Evolutionary conservation across 2,888 invertebrate species (phyloP), one percentile per base, ranked within the genome.

Genomic region (Nomada ruficornis): DNA sequence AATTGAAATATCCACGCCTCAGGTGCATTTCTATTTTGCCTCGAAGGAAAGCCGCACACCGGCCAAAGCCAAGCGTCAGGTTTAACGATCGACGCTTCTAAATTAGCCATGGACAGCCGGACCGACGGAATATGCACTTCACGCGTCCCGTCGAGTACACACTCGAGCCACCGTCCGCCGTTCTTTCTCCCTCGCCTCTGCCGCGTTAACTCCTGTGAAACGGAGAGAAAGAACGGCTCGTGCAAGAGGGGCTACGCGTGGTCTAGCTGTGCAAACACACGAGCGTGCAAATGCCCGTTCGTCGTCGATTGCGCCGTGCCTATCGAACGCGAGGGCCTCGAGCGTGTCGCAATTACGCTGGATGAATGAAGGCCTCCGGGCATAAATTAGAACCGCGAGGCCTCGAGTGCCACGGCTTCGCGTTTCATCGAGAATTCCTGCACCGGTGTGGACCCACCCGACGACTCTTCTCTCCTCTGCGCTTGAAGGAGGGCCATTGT

Each of bases 241-340:
- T 50, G 55, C 68, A 67, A 64, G 70, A 70, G 64, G 59, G 82
- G 85, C 36, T 0, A 62, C 54, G 59, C 91, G 90, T 90, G 86
- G 90, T 80, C 91, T 91, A 93, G 90, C 91, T 91, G 91, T 86
- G 89, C 89, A 90, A 93, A 93, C 90, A 92, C 76, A 70, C 57
- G 36, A 23, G 70, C 78, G 63, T 54, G 80, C 69, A 69, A 80
- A 77, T 69, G 80, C 67, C 59, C 59, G 75, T 71, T 60, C n/a
- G 50, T 50, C 29, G 59, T 63, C 71, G 74, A 55, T 42, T 23
- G 50, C n/a, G 52, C 50, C 10, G 23, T 9, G 52, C 42, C 63
- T 68, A 69, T 78, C 72, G 72, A 69, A 55, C 80, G 36, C 44
- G 9, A 44, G 42, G 29, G 50, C 60, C 60, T 13, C 63, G 29